Evolutionary conservation across 2,113 vertebrate genomes (phyloP), one percentile per base, ranked within the genome.

Genomic region (Lophotis ruficrista): DNA sequence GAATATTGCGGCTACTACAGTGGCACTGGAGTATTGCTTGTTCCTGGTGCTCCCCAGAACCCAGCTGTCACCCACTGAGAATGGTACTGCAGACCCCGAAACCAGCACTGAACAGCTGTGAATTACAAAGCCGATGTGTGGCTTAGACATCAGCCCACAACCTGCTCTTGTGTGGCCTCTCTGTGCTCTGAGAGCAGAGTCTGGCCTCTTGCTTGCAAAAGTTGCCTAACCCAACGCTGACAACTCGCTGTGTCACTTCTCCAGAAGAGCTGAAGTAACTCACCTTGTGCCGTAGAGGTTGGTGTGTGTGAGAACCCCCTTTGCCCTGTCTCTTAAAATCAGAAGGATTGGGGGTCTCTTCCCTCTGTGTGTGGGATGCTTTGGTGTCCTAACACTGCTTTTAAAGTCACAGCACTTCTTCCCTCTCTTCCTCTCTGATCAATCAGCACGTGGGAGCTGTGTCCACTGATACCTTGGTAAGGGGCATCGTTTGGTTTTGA

Each of bases 31-130:
- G 71, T 72, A 31, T 66, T 56, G 60, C 13, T 54, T 24, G 16
- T 61, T 13, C 38, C 78, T 33, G 83, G 28, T 85, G 89, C 93
- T 87, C 45, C 51, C 75, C 60, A 23, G 47, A 30, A 50, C 80
- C 71, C 56, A 57, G 43, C 79, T 75, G 6, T 24, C 21, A 0
- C 65, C 81, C 70, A 22, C 50, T 0, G 14, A 53, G 66, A 14
- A 45, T 75, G 89, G 65, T 64, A 12, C 61, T 69, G 71, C 64
- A 76, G 38, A 71, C 25, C 45, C 71, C 35, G 43, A 70, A 79
- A 76, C 68, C 89, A 89, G 92, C 93, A 73, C 14, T 37, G 73
- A 85, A 35, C 83, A 90, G 96, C 97, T 97, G 96, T 78, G 97
- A 97, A 96, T 76, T 57, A 80, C 66, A 43, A 73, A 92, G 58